Evolutionary conservation across 2,888 invertebrate genomes (phyloP), one percentile per base, ranked within the genome.

Genomic region (Plagiodera versicolora): DNA sequence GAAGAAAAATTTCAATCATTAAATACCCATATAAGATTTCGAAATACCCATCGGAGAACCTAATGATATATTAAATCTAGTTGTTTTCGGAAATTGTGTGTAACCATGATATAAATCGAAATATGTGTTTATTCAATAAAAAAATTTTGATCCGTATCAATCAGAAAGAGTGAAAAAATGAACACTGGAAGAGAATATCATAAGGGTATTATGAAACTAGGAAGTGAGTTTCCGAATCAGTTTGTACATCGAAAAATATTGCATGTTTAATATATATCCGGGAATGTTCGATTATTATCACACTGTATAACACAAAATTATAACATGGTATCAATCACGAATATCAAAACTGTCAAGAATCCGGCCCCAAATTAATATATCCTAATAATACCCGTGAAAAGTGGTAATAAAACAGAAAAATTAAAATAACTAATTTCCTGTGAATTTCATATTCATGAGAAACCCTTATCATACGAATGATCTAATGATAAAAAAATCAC

Each of bases 341-440:
- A 39, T 39, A 39, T 6, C 39, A 39, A n/a, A 10, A 14, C 39
- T 39, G 39, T 39, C 39, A 39, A 14, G 14, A 39, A 39, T 39
- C 11, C 39, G 39, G 14, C 14, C n/a, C 4, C 39, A 14, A n/a
- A 39, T 39, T 39, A 39, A 39, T 39, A 39, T 6, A 39, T 39
- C 14, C 14, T 39, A 14, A 39, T 14, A 39, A 14, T 11, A 39
- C 39, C 52, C 39, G 50, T 54, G 39, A 46, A 50, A 50, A 54
- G 44, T 45, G 24, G 47, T 39, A 24, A 58, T 47, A 49, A 56
- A 56, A 51, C 11, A 51, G 35, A 18, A 24, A 30, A 54, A 62
- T 48, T 55, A 53, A 62, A 62, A 62, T 62, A 58, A 52, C 62
- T 56, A 48, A 62, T 62, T 62, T 62, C 62, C 62, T 52, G 28